Evolutionary conservation across 2,113 vertebrate species (phyloP).

Genomic region (Menura novaehollandiae): DNA sequence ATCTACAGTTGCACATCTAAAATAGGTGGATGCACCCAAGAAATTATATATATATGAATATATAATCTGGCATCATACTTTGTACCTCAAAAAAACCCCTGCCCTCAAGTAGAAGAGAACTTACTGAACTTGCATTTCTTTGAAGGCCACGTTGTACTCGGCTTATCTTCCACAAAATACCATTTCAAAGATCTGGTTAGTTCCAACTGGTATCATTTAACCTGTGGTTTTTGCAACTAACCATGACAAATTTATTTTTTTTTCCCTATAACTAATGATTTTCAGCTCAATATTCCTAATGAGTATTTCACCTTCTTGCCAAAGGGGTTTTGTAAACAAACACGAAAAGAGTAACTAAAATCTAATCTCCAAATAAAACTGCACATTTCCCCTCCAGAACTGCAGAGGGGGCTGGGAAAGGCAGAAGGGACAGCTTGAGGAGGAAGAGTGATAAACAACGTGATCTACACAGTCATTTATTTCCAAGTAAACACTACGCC

Average conservation of each 20-base stretch:
- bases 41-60: neutral
- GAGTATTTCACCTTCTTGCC: neutral
- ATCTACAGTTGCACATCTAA: neutral
- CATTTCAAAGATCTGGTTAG: neutral
- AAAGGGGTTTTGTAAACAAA: conserved; percentile 13
- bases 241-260: neutral
- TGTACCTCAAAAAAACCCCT: neutral
- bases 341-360: neutral
- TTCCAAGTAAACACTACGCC: conserved; percentile 1
- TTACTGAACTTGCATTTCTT: neutral
- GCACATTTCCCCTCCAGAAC: neutral
- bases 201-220: neutral
- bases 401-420: neutral
- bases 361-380: neutral
- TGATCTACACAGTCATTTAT: neutral
- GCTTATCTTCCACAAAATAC: neutral
- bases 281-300: neutral
- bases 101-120: neutral
- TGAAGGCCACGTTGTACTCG: neutral
- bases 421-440: neutral
- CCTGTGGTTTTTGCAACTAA: neutral
- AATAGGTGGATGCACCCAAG: neutral
- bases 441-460: conserved; percentile 30
- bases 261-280: neutral
- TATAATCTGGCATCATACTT: neutral